A percentile compares a stretch with the other conserved stretches of the same genome.
Evolutionary conservation across 2,797 vertebrate genomes (phyloP).

Genomic region (Ciconia nigra): DNA sequence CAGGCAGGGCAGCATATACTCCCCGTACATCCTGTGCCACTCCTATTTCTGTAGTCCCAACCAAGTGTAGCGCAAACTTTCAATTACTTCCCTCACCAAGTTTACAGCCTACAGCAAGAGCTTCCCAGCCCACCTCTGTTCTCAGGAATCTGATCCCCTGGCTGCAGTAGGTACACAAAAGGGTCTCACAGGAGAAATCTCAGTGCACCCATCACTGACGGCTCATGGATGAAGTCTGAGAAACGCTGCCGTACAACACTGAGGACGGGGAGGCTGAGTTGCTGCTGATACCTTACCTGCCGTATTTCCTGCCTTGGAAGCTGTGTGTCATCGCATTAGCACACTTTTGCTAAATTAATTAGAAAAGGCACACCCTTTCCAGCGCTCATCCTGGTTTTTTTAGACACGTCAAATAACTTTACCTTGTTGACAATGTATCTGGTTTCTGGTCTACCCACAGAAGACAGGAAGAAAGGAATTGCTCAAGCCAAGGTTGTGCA

Average conservation of each 20-base stretch:
- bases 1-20: background rate
- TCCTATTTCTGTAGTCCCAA: background rate
- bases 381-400: background rate
- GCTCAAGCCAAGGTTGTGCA: background rate
- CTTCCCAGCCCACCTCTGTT: background rate
- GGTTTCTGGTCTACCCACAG: background rate
- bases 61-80: background rate
- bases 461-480: background rate
- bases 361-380: background rate
- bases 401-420: background rate
- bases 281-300: background rate
- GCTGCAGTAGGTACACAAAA: background rate
- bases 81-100: background rate
- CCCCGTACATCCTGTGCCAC: rapidly evolving
- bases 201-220: background rate
- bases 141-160: background rate
- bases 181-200: background rate
- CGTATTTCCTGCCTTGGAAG: background rate
- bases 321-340: background rate
- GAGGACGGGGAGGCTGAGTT: background rate
- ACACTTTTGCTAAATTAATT: background rate
- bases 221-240: background rate
- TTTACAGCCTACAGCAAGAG: background rate
- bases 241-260: rapidly evolving
- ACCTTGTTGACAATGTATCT: background rate